Percentiles rank a stretch among this genome's conserved stretches.
Conservation (phyloP, 2,797 vertebrate species). For the Alca torda region DNA sequence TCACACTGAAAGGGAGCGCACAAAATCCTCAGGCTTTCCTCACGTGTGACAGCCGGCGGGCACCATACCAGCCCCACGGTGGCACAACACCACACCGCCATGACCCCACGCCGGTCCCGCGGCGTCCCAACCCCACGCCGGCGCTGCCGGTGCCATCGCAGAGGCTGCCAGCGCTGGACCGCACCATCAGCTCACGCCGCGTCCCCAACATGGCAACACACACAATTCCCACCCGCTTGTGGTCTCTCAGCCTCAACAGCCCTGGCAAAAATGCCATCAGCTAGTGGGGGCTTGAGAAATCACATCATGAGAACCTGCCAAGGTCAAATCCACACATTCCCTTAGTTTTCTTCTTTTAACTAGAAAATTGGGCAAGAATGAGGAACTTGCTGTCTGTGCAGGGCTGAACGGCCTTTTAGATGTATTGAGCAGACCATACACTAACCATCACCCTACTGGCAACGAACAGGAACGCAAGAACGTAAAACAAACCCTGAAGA, state of each 20-base stretch:
- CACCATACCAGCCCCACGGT: background rate
- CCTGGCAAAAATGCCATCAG: background rate
- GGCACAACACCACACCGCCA: too few relatives aligned
- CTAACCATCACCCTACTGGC: background rate
- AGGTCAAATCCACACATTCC: background rate
- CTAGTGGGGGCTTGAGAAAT: background rate
- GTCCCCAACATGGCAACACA: rapidly evolving
- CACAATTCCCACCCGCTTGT: background rate
- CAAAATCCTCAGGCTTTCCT: background rate
- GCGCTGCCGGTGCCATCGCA: background rate
- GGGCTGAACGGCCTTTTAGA: background rate
- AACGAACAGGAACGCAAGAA: background rate
- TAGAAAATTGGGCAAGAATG: background rate
- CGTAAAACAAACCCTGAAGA: background rate
- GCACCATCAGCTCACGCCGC: background rate
- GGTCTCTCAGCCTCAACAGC: background rate
- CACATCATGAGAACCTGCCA: background rate
- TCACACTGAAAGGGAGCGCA: rapidly evolving
- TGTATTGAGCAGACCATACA: background rate
- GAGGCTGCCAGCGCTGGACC: background rate
- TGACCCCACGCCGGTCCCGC: too few relatives aligned
- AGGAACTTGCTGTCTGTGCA: background rate
- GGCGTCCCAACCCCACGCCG: too few relatives aligned
- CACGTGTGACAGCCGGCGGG: rapidly evolving
- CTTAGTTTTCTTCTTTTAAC: background rate